Conservation (phyloP, 2,888 invertebrate genomes). For the Cataglyphis altisquamis region DNA sequence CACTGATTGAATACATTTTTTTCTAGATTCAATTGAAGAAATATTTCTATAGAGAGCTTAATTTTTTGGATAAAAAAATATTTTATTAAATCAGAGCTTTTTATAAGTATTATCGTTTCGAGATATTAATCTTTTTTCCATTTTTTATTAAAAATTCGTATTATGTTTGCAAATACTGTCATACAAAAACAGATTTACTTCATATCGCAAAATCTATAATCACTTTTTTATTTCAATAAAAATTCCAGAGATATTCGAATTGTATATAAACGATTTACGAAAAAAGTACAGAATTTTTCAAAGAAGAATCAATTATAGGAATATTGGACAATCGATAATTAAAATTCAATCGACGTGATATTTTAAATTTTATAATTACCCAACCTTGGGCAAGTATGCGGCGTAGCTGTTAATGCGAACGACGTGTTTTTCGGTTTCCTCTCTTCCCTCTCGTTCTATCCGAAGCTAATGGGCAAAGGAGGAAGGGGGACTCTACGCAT, state of each 20-base stretch:
- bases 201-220: background rate
- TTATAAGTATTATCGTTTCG: background rate
- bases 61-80: background rate
- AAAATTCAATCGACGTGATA: background rate
- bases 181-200: background rate
- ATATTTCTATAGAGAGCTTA: background rate
- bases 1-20: background rate
- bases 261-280: background rate
- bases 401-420: conserved; percentile 14
- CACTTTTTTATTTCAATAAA: background rate
- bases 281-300: background rate
- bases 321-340: background rate
- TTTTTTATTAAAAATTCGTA: background rate
- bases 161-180: background rate
- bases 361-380: conserved; percentile 10
- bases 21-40: background rate
- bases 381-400: background rate
- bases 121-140: background rate
- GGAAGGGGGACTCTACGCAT: conserved; percentile 10
- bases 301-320: background rate
- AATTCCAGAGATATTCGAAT: background rate
- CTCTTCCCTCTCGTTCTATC: conserved; percentile 3
- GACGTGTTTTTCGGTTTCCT: conserved; percentile 12
- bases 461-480: background rate
- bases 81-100: background rate